Evolutionary conservation across 2,113 vertebrate species (phyloP).

Genomic region (Engraulis encrasicolus): DNA sequence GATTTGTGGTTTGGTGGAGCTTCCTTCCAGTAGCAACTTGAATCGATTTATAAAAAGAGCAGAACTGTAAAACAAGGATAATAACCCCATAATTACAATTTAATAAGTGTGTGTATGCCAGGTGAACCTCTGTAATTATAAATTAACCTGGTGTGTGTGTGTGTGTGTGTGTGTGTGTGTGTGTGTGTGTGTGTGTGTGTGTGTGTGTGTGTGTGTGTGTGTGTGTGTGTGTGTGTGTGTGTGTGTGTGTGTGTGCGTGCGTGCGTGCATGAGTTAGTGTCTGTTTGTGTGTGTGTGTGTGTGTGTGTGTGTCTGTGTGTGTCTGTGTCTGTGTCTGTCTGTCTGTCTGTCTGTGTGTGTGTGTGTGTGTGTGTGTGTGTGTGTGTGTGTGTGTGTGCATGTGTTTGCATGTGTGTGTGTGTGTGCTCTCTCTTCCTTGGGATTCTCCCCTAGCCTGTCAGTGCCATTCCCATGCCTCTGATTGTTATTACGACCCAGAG

Average conservation of each 20-base stretch:
- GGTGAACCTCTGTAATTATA: neutral
- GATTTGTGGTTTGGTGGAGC: neutral
- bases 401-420: too few relatives aligned
- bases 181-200: slow-evolving; percentile 9
- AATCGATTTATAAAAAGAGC: neutral
- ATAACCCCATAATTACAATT: neutral
- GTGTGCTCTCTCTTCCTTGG: too few relatives aligned
- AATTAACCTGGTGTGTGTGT: slow-evolving; percentile 14
- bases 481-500: slow-evolving; percentile 90
- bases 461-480: slow-evolving; percentile 87
- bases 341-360: too few relatives aligned
- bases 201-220: slow-evolving; percentile 20
- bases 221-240: neutral
- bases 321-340: too few relatives aligned
- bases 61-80: neutral
- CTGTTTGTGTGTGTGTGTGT: too few relatives aligned
- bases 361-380: too few relatives aligned
- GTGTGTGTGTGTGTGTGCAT: too few relatives aligned
- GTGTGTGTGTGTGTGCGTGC: slow-evolving; percentile 28
- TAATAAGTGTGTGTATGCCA: neutral
- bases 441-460: slow-evolving; percentile 84
- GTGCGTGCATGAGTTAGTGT: too few relatives aligned
- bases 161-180: slow-evolving; percentile 26
- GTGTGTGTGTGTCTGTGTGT: too few relatives aligned
- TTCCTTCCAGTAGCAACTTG: neutral